phyloP scores from a whole-genome alignment of 2,113 vertebrate genomes.

The Bufo gargarizans region DNA sequence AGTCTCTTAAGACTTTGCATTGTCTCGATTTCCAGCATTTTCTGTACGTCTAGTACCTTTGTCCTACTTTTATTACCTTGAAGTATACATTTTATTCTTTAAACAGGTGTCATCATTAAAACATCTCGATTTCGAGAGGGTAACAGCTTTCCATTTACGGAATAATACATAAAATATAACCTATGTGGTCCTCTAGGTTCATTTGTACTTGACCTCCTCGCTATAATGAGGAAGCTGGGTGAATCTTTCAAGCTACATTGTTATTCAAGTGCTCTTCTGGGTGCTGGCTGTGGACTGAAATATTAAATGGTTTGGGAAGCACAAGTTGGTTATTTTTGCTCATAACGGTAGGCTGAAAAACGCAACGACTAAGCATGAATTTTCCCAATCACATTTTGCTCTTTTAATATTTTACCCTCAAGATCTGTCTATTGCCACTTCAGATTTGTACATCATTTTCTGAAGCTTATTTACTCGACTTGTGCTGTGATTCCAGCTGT shows the following conservation, averaged over 20 bases:
- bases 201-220: slow-evolving; percentile 53
- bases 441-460: not conserved
- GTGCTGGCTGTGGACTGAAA: slow-evolving; percentile 34
- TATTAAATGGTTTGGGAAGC: slow-evolving; percentile 45
- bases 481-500: not conserved
- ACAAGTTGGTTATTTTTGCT: slow-evolving; percentile 4
- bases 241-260: slow-evolving; percentile 40
- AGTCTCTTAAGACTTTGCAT: not conserved
- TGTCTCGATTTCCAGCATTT: not conserved
- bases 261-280: slow-evolving; percentile 53
- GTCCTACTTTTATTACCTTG: slow-evolving; percentile 52
- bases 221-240: slow-evolving; percentile 50
- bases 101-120: slow-evolving; percentile 45
- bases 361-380: not conserved
- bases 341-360: not conserved
- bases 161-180: slow-evolving; percentile 56
- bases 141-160: slow-evolving; percentile 32
- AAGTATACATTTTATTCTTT: slow-evolving; percentile 47
- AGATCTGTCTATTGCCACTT: slow-evolving; percentile 27
- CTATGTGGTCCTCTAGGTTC: slow-evolving; percentile 48
- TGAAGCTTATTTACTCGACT: slow-evolving; percentile 1
- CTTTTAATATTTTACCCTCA: slow-evolving; percentile 13
- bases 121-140: slow-evolving; percentile 30
- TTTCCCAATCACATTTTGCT: not conserved
- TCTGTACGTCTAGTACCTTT: slow-evolving; percentile 1